Conservation (phyloP, 2,888 invertebrate species). For the Geotrupes spiniger region DNA sequence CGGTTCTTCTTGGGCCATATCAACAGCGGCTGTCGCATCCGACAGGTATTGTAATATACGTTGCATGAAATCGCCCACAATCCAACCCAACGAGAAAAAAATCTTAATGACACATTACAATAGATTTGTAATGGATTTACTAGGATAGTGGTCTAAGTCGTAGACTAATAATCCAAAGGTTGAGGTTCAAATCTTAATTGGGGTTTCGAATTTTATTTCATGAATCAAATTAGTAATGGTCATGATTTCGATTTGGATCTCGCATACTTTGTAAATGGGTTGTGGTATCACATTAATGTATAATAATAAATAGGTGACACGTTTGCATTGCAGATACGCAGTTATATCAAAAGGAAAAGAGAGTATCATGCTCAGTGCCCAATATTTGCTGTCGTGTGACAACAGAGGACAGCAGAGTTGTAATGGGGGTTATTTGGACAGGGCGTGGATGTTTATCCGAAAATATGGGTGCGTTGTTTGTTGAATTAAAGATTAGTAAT, state of each 20-base stretch:
- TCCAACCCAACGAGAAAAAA: no score
- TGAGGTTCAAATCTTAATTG: no score
- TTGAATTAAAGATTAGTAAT: neutral
- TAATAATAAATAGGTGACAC: no score
- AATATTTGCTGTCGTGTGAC: slow-evolving; percentile 85
- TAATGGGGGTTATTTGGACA: slow-evolving; percentile 83
- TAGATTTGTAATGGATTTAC: neutral
- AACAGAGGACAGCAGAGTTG: slow-evolving; percentile 76
- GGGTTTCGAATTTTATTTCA: no score
- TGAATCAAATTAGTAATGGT: no score
- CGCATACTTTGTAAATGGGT: no score
- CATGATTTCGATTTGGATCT: no score
- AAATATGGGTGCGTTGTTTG: slow-evolving; percentile 62
- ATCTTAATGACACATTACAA: no score
- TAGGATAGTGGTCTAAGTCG: no score
- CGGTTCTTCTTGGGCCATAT: slow-evolving; percentile 91
- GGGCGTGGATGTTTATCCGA: slow-evolving; percentile 87
- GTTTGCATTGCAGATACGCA: slow-evolving; percentile 62
- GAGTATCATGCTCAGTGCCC: slow-evolving; percentile 70
- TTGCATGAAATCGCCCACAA: no score
- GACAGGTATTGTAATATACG: slow-evolving; percentile 62
- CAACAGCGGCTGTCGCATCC: slow-evolving; percentile 76
- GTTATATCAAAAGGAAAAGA: slow-evolving; percentile 83
- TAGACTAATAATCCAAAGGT: neutral
- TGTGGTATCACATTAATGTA: no score